A percentile compares a stretch with the other conserved stretches of the same genome.
Evolutionary conservation across 2,888 invertebrate genomes (phyloP).

Genomic region (Vanessa cardui): DNA sequence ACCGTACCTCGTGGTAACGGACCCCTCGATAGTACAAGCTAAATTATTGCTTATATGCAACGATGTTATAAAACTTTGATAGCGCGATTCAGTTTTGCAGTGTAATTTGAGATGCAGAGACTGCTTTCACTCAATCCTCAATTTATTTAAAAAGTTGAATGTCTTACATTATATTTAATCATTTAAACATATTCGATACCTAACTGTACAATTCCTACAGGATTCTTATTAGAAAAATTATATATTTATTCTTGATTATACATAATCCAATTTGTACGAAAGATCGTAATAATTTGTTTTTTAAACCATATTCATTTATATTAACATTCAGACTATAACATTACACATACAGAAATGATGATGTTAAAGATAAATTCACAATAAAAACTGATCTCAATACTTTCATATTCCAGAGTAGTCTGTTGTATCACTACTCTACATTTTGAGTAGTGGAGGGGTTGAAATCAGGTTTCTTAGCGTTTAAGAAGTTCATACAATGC

Average conservation of each 20-base stretch:
- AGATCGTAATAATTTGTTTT: too few species aligned
- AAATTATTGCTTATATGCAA: slow-evolving; percentile 50
- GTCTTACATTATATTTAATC: too few species aligned
- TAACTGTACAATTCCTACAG: too few species aligned
- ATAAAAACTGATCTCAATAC: background rate
- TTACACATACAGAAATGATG: too few species aligned
- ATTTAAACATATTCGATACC: too few species aligned
- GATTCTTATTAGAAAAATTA: too few species aligned
- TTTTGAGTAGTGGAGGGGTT: slow-evolving; percentile 38
- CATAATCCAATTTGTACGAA: too few species aligned
- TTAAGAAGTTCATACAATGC: slow-evolving; percentile 14
- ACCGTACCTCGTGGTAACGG: slow-evolving; percentile 63
- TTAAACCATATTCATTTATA: too few species aligned
- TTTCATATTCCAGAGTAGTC: slow-evolving; percentile 37
- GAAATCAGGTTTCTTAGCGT: slow-evolving; percentile 44
- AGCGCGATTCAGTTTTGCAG: slow-evolving; percentile 53
- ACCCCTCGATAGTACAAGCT: slow-evolving; percentile 50
- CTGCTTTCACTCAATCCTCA: slow-evolving; percentile 3
- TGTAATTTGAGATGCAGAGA: slow-evolving; percentile 41
- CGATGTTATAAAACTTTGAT: slow-evolving; percentile 48
- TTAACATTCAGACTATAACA: too few species aligned
- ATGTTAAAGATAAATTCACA: too few species aligned
- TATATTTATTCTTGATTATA: too few species aligned
- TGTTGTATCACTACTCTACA: slow-evolving; percentile 28
- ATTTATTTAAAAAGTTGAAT: background rate